These are phyloP conservation scores for Florisuga fusca DNA, from an alignment of 2,797 vertebrate genomes.

Conservation along the genomic window DNA sequence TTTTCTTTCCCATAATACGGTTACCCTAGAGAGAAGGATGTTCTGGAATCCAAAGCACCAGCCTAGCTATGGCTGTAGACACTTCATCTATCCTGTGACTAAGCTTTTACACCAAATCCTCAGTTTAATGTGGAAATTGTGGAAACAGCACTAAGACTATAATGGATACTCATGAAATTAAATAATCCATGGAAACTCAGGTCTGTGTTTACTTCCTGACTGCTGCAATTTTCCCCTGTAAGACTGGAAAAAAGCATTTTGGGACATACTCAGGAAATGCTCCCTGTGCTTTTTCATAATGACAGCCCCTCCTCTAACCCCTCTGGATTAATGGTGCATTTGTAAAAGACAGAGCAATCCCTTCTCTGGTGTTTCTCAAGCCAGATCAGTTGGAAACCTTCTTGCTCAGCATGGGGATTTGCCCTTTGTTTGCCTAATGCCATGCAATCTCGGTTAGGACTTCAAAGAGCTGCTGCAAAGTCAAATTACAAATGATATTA, in stretches of 20 bases:
- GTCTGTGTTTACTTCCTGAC: not conserved
- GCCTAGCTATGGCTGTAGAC: accelerated
- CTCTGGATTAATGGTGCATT: not conserved
- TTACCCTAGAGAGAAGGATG: not conserved
- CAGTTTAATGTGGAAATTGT: not conserved
- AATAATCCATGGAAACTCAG: not conserved
- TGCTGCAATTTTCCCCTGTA: not conserved
- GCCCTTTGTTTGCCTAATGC: not conserved
- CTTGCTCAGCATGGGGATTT: not conserved
- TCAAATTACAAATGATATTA: not conserved
- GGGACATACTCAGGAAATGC: not conserved
- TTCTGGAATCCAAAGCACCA: accelerated
- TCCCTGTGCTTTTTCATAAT: not conserved
- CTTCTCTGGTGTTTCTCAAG: not conserved
- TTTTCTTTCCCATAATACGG: not conserved
- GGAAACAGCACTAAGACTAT: not conserved
- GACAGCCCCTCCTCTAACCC: conserved; percentile 25
- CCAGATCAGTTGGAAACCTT: not conserved
- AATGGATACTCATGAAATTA: accelerated
- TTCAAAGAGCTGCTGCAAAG: not conserved
- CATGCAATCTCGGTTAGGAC: not conserved
- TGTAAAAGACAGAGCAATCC: not conserved
- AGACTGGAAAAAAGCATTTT: not conserved
- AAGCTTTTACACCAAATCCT: not conserved
- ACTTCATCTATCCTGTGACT: not conserved